These are phyloP conservation scores for Pionites leucogaster DNA, from an alignment of 2,113 vertebrate species.

Conservation along the genomic window DNA sequence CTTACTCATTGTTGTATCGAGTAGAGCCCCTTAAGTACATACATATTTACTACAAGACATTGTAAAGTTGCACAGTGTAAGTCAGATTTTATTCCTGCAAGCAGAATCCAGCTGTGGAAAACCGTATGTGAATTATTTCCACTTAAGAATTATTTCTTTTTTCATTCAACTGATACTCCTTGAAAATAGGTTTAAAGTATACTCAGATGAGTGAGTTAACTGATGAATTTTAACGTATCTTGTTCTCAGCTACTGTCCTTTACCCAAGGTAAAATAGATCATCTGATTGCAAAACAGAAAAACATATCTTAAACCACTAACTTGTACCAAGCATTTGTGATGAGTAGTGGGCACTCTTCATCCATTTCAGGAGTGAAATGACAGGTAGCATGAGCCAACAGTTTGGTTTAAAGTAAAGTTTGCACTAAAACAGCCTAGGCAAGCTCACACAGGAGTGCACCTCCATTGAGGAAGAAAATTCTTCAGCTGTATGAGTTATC, in stretches of 20 bases:
- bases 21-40: not conserved
- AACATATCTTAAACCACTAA: not conserved
- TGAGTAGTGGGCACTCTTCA: not conserved
- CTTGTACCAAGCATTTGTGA: not conserved
- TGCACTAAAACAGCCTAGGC: not conserved
- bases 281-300: not conserved
- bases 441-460: rapidly evolving
- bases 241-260: not conserved
- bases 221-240: not conserved
- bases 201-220: not conserved
- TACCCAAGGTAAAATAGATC: not conserved
- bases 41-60: not conserved
- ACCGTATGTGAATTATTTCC: not conserved
- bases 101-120: not conserved
- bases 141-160: not conserved
- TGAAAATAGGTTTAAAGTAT: not conserved
- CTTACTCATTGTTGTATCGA: not conserved
- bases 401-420: not conserved
- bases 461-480: not conserved
- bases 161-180: not conserved
- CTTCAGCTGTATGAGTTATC: not conserved
- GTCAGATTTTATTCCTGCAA: not conserved
- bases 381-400: not conserved
- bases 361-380: not conserved
- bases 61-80: not conserved